phyloP scores from a whole-genome alignment of 2,113 vertebrate genomes.

The Isichthys henryi region DNA sequence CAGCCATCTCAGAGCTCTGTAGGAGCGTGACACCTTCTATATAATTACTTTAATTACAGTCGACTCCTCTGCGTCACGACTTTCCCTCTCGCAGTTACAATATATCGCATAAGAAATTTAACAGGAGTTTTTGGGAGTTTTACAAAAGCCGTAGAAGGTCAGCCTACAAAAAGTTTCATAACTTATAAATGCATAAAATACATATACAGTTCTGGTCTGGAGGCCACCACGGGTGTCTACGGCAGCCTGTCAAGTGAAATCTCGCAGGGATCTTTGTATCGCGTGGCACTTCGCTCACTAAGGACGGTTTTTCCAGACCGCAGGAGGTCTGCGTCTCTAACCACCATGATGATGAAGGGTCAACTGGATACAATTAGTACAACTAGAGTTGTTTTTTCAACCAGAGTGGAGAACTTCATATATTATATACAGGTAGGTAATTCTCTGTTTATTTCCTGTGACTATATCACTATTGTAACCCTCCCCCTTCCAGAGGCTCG shows the following conservation, averaged over 20 bases:
- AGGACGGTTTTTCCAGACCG: neutral
- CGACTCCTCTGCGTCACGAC: neutral
- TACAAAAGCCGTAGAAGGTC: neutral
- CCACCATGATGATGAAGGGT: neutral
- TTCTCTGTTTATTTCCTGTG: neutral
- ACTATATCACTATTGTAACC: neutral
- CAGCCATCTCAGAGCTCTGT: neutral
- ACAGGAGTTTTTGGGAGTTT: neutral
- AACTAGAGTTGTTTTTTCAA: neutral
- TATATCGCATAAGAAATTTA: neutral
- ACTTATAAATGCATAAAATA: neutral
- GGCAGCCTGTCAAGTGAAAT: neutral
- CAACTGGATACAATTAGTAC: neutral
- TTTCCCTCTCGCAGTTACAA: neutral
- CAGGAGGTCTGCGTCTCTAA: neutral
- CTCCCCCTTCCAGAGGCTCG: neutral
- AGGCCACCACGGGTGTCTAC: neutral
- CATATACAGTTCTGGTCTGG: neutral
- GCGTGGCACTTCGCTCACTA: neutral
- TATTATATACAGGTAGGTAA: neutral
- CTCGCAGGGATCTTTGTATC: neutral
- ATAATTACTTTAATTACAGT: neutral
- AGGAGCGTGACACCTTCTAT: neutral
- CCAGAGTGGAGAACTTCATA: neutral
- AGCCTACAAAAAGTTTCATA: neutral